phyloP scores from a whole-genome alignment of 2,113 vertebrate genomes.

The Leptosomus discolor region DNA sequence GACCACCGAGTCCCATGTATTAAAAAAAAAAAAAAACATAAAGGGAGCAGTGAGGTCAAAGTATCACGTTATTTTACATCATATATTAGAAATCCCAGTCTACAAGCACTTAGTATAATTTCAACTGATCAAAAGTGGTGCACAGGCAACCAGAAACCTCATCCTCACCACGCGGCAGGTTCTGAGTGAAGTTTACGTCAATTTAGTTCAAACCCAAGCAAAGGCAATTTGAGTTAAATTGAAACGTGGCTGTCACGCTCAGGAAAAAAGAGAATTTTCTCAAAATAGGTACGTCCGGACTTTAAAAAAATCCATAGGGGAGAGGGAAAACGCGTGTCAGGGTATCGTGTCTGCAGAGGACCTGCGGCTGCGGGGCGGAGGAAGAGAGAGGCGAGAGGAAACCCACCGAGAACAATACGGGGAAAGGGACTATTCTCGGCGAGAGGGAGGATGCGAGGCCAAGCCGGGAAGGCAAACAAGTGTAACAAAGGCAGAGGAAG shows the following conservation, averaged over 20 bases:
- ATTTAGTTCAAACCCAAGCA: neutral
- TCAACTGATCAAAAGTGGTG: neutral
- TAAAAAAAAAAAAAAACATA: neutral
- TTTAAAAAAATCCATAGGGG: fast-evolving
- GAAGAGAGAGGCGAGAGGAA: constrained; percentile 53
- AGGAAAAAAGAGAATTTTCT: neutral
- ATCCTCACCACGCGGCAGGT: neutral
- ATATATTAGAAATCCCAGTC: neutral
- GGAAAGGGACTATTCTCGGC: constrained; percentile 48
- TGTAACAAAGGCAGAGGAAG: constrained; percentile 49
- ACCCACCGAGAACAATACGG: constrained; percentile 49
- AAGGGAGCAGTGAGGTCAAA: neutral
- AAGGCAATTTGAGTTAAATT: neutral
- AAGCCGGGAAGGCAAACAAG: constrained; percentile 18
- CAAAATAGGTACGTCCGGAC: neutral
- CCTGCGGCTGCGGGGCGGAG: neutral
- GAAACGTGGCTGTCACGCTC: neutral
- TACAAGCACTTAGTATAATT: neutral
- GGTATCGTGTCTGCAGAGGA: neutral
- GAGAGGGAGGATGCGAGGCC: constrained; percentile 8
- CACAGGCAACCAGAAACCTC: neutral
- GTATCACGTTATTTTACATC: neutral
- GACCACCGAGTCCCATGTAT: neutral
- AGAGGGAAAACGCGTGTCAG: neutral
- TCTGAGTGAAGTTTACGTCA: neutral